A percentile compares a stretch with the other conserved stretches of the same genome.
These are phyloP conservation scores for Myanophis thanlyinensis DNA, from an alignment of 2,113 vertebrate species.

Conservation along the genomic window DNA sequence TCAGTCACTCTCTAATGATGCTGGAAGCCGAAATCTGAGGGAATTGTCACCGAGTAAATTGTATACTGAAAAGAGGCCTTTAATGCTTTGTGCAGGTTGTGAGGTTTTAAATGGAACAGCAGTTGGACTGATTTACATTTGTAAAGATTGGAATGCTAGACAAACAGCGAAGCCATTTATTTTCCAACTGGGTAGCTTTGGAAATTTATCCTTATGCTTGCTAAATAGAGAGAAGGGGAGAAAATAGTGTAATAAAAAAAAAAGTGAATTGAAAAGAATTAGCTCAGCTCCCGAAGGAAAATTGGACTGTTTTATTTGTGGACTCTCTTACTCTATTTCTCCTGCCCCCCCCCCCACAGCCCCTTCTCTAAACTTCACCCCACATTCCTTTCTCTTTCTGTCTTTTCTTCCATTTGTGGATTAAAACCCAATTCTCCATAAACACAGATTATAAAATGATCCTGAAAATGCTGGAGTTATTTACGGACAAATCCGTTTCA, in stretches of 20 bases:
- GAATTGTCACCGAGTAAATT: slow-evolving; percentile 81
- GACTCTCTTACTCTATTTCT: slow-evolving; percentile 20
- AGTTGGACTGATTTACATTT: slow-evolving; percentile 79
- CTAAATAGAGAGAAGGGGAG: slow-evolving; percentile 73
- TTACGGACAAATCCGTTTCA: slow-evolving; percentile 47
- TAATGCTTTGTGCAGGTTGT: slow-evolving; percentile 81
- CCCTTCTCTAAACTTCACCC: no score
- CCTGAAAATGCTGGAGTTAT: slow-evolving; percentile 55
- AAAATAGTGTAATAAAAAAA: slow-evolving; percentile 77
- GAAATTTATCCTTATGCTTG: slow-evolving; percentile 79
- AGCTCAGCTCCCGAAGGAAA: slow-evolving; percentile 78
- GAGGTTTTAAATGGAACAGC: slow-evolving; percentile 75
- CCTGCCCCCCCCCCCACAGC: no score
- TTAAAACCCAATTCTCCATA: slow-evolving; percentile 67
- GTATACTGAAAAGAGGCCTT: slow-evolving; percentile 76
- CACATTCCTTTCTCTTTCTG: slow-evolving; percentile 7
- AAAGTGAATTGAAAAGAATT: slow-evolving; percentile 80
- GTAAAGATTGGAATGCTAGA: slow-evolving; percentile 80
- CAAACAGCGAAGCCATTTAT: slow-evolving; percentile 78
- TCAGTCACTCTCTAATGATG: slow-evolving; percentile 79
- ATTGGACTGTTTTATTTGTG: slow-evolving; percentile 78
- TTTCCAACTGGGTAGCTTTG: slow-evolving; percentile 79
- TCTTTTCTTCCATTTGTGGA: slow-evolving; percentile 29
- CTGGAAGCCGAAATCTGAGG: slow-evolving; percentile 74
- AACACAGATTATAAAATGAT: slow-evolving; percentile 56